Percentiles rank a stretch among this genome's conserved stretches.
Conservation (phyloP, 2,888 invertebrate species). For the Mythimna albipuncta region DNA sequence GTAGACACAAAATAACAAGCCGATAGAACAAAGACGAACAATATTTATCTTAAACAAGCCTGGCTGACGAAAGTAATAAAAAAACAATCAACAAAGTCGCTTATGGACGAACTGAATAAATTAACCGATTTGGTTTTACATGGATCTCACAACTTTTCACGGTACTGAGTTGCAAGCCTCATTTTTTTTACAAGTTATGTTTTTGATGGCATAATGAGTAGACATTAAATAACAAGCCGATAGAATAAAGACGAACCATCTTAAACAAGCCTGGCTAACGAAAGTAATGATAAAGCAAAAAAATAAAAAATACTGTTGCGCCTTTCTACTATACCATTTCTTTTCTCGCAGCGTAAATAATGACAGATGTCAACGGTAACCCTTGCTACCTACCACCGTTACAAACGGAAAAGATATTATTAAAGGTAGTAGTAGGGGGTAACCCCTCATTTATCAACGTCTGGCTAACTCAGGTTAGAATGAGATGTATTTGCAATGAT, state of each 20-base stretch:
- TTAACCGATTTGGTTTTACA: no score
- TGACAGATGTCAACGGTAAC: slow-evolving; percentile 51
- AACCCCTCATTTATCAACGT: slow-evolving; percentile 57
- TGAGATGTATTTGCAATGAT: background rate
- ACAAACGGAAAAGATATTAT: slow-evolving; percentile 39
- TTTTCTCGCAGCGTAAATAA: slow-evolving; percentile 51
- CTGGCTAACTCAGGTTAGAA: slow-evolving; percentile 27
- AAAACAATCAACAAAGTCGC: background rate
- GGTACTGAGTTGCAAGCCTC: no score
- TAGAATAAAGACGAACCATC: background rate
- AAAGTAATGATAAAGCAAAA: background rate
- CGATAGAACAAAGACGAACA: background rate
- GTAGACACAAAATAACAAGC: background rate
- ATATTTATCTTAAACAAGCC: background rate
- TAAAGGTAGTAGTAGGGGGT: slow-evolving; percentile 7
- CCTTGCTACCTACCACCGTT: slow-evolving; percentile 29
- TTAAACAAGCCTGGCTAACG: no score
- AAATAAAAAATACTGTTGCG: slow-evolving; percentile 18
- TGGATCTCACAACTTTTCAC: no score
- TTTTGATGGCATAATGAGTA: no score
- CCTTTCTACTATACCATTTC: slow-evolving; percentile 10
- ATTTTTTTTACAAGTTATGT: no score
- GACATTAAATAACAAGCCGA: background rate
- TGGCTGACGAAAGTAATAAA: background rate
- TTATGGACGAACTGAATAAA: no score